A percentile compares a stretch with the other conserved stretches of the same genome.
Conservation (phyloP, 1,140 invertebrate genomes). For the Drosophila simulans region DNA sequence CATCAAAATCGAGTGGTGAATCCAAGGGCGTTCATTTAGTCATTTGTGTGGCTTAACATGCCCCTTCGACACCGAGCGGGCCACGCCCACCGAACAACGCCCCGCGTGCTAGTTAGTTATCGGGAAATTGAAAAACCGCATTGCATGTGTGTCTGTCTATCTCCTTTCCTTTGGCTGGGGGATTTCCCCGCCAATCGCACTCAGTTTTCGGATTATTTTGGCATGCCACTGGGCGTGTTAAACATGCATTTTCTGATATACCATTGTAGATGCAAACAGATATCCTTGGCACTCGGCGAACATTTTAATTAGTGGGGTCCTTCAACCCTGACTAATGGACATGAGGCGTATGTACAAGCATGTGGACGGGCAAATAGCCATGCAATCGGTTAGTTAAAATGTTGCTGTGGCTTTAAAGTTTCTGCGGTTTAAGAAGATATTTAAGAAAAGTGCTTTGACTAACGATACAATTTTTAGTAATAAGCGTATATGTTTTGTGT, state of each 20-base stretch:
- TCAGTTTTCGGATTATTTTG: slow-evolving; percentile 47
- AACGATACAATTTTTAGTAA: no score
- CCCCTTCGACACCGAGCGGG: not conserved
- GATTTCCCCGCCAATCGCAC: slow-evolving; percentile 8
- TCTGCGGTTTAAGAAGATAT: no score
- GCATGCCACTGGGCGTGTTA: slow-evolving; percentile 50
- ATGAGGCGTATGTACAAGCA: not conserved
- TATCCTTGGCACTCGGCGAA: slow-evolving; percentile 37
- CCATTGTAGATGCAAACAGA: slow-evolving; percentile 33
- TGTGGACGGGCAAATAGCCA: slow-evolving; percentile 11
- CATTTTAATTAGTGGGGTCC: slow-evolving; percentile 53
- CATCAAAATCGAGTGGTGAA: slow-evolving; percentile 25
- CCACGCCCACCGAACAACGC: slow-evolving; percentile 16
- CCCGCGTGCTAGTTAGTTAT: slow-evolving; percentile 25
- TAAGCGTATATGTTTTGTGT: no score
- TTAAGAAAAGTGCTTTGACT: no score
- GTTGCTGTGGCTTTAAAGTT: not conserved
- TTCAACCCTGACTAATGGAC: slow-evolving; percentile 22
- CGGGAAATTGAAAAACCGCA: slow-evolving; percentile 58
- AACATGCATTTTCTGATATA: slow-evolving; percentile 51
- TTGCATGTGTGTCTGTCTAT: slow-evolving; percentile 31
- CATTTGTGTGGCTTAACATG: slow-evolving; percentile 57
- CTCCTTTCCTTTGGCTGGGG: not conserved
- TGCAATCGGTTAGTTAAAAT: slow-evolving; percentile 22
- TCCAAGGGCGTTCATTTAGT: slow-evolving; percentile 62